Conservation (phyloP, 2,888 invertebrate species). For the Parnassius smintheus region DNA sequence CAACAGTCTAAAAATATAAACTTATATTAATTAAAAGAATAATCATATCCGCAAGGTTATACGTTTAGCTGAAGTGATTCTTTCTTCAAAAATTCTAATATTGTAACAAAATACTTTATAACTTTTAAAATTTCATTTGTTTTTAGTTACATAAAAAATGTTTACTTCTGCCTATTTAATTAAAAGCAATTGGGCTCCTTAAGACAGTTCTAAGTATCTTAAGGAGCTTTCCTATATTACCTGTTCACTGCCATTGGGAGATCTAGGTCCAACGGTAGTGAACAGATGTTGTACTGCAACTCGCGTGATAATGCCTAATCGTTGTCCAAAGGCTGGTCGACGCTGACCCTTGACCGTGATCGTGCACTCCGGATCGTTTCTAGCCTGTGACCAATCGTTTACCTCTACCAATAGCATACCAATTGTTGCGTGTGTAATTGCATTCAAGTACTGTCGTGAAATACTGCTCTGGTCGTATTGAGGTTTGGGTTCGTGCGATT, state of each 20-base stretch:
- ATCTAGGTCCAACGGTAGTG: slow-evolving; percentile 20
- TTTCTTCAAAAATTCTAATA: no score
- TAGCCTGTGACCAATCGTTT: slow-evolving; percentile 61
- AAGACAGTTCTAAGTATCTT: no score
- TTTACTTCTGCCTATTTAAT: no score
- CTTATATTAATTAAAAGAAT: slow-evolving; percentile 11
- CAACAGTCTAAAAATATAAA: slow-evolving; percentile 13
- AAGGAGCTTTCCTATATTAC: slow-evolving; percentile 9
- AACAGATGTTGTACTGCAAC: slow-evolving; percentile 18
- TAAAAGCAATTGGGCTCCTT: no score
- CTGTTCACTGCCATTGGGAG: neutral
- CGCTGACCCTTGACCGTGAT: slow-evolving; percentile 52
- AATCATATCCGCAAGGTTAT: slow-evolving; percentile 7
- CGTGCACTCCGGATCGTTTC: slow-evolving; percentile 56
- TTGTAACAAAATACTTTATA: no score
- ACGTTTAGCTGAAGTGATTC: neutral
- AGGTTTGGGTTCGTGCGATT: neutral
- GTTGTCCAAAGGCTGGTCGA: slow-evolving; percentile 43
- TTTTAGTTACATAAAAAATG: no score
- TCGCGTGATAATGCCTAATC: slow-evolving; percentile 26
- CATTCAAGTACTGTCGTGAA: slow-evolving; percentile 46
- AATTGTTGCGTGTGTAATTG: slow-evolving; percentile 61
- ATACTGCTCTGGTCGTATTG: slow-evolving; percentile 5
- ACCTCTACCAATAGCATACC: slow-evolving; percentile 67
- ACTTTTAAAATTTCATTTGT: no score